Evolutionary conservation across 2,888 invertebrate species (phyloP), one percentile per base, ranked within the genome.

Genomic region (Habrosyne pyritoides): DNA sequence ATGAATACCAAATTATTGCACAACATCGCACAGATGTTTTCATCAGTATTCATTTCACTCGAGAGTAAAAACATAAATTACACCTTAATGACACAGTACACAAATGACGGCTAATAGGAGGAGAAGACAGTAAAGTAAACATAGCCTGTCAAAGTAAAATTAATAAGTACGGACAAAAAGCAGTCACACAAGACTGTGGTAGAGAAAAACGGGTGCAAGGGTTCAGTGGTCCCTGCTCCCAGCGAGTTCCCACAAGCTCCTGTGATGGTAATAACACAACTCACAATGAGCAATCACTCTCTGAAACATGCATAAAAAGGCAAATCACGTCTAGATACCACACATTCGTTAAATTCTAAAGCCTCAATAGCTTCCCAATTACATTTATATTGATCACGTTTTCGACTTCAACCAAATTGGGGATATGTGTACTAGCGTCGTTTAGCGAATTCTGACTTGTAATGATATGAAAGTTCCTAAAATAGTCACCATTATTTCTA

Each of bases 121-220:
- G n/a, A 42, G n/a, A 42, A 18, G 42, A 42, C 18, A 18, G 28
- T 53, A 49, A 52, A 48, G 56, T 62, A 62, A 63, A 59, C 55
- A 63, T 66, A 63, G 56, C 60, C 60, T 70, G 64, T 68, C 69
- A 73, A 79, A 77, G 76, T 80, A 71, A 84, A 81, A 79, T 79
- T 77, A 79, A 77, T 79, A 72, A 71, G 66, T 54, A 61, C 64
- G 58, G 55, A 73, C 67, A 83, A 82, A 81, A 82, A 82, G 79
- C 61, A 67, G 82, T 79, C 73, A 72, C 67, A 77, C 81, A 75
- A 79, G 79, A 71, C 73, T 73, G 54, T 59, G 61, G 66, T 64
- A 76, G 61, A 79, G 81, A 86, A 87, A 87, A 86, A 86, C 82
- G 73, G 71, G 79, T 83, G 82, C 76, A 73, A 75, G 77, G 81